Conservation (phyloP, 2,113 vertebrate species). For the Puffinus mauretanicus region DNA sequence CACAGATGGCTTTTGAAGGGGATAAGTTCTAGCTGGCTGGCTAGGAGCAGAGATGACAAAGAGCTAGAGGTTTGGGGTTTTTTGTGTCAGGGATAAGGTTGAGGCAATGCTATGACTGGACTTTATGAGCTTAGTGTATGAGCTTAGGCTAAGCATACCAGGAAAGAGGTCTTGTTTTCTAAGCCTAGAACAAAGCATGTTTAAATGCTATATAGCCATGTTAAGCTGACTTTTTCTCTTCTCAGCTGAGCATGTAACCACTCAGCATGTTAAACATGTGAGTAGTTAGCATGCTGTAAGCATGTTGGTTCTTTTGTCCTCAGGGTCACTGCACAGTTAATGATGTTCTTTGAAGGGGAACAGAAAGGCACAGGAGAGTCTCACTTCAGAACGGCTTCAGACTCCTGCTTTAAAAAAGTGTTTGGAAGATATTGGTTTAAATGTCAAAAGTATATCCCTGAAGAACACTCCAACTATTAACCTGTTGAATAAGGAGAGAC, state of each 20-base stretch:
- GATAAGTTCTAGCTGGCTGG: neutral
- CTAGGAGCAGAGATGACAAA: neutral
- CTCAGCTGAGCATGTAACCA: neutral
- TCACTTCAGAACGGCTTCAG: neutral
- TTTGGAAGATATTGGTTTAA: neutral
- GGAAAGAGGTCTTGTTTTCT: neutral
- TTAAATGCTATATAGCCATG: neutral
- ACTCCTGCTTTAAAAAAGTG: neutral
- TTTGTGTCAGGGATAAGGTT: neutral
- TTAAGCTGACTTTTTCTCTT: neutral
- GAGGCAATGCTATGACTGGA: neutral
- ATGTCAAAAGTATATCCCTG: neutral
- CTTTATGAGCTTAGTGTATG: neutral
- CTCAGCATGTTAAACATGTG: fast-evolving
- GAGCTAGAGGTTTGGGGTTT: neutral
- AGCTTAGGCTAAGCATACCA: neutral
- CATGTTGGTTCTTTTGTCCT: neutral
- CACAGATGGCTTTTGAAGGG: neutral
- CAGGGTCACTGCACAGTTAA: neutral
- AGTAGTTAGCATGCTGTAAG: neutral
- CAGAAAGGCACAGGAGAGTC: neutral
- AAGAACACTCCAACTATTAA: neutral
- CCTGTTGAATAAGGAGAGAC: neutral
- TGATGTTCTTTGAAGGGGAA: neutral
- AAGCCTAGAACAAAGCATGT: neutral